A percentile compares a stretch with the other conserved stretches of the same genome.
phyloP scores from a whole-genome alignment of 1,140 invertebrate genomes.

The Ctenoplectra terminalis region DNA sequence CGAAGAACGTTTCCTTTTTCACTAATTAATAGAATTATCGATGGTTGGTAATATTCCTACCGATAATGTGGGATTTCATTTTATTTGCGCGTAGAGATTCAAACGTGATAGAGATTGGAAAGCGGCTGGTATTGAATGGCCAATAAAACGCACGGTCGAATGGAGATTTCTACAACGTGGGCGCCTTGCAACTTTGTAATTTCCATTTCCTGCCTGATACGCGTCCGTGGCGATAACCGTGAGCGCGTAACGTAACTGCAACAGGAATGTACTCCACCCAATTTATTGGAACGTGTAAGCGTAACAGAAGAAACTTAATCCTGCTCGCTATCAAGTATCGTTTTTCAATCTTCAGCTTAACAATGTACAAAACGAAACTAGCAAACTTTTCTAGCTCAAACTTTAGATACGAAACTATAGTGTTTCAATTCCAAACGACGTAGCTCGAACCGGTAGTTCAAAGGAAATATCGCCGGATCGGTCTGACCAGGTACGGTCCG shows the following conservation, averaged over 20 bases:
- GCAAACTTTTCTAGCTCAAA: neutral
- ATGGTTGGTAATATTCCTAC: neutral
- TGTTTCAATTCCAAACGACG: too few relatives aligned
- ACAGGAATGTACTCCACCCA: conserved; percentile 12
- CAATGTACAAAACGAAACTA: neutral
- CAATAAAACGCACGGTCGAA: conserved; percentile 25
- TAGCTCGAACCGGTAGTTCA: too few relatives aligned
- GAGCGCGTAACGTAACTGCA: neutral
- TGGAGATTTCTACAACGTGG: neutral
- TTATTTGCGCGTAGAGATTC: conserved; percentile 23
- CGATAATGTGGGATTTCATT: neutral
- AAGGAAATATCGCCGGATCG: conserved; percentile 5
- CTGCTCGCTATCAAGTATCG: neutral
- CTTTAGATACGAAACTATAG: too few relatives aligned
- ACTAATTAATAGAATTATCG: conserved; percentile 35
- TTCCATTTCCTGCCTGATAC: conserved; percentile 15
- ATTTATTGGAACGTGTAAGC: neutral
- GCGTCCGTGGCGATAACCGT: neutral
- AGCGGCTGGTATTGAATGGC: neutral
- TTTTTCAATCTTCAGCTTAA: neutral
- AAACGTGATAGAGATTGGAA: neutral
- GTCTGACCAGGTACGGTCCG: neutral
- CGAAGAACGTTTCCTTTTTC: conserved; percentile 21
- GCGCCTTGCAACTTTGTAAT: conserved; percentile 17
- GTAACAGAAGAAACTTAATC: neutral